Evolutionary conservation across 2,888 invertebrate species (phyloP).

Genomic region (Tipula lateralis): DNA sequence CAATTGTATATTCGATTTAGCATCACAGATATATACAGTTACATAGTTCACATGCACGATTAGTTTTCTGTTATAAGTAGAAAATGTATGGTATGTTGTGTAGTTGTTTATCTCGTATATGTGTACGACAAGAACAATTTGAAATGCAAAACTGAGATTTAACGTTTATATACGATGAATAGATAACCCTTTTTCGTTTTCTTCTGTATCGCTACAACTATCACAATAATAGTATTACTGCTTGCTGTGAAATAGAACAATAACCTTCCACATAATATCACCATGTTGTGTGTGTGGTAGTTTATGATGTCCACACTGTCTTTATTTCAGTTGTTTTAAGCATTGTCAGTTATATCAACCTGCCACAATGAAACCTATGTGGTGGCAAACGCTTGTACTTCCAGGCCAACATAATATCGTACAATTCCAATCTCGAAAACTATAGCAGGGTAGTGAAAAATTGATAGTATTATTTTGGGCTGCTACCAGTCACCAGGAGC

Average conservation of each 20-base stretch:
- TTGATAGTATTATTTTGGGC: no score
- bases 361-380: no score
- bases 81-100: not conserved
- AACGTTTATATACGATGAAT: not conserved
- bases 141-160: not conserved
- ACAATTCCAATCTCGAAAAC: no score
- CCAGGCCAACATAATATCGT: no score
- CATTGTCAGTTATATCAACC: no score
- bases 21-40: not conserved
- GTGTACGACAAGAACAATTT: not conserved
- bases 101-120: no score
- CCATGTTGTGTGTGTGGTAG: not conserved
- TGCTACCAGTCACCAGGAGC: no score
- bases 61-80: not conserved
- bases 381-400: no score
- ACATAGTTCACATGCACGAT: not conserved
- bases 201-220: no score
- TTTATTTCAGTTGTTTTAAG: no score
- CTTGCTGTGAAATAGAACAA: not conserved
- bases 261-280: not conserved
- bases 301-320: not conserved
- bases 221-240: no score
- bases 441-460: no score
- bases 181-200: not conserved
- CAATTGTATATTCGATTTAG: not conserved